Evolutionary conservation across 2,797 vertebrate genomes (phyloP), one percentile per base, ranked within the genome.

Genomic region (Pseudochirops corinnae): DNA sequence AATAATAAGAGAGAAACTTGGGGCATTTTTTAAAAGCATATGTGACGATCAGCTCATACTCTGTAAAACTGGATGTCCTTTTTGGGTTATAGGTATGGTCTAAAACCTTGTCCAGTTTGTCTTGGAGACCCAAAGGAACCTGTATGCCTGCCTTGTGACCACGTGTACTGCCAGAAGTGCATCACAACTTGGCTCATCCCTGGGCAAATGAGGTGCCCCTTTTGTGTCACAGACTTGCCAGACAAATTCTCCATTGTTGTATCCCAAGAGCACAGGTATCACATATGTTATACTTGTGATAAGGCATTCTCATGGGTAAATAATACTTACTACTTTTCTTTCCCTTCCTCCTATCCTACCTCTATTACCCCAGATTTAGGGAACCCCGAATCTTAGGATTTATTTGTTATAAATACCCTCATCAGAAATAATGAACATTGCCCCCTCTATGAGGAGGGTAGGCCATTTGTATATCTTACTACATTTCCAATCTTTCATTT

Each of bases 121-220:
- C 98, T 99, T 92, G 98, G 98, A 56, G 99, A 99, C 82, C 99
- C 98, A 0, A 98, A 96, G 31, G 98, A 99, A 26, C 99, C 99
- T 0, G 97, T 99, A 28, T 98, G 97, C 97, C 98, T 99, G 95
- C 99, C 99, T 3, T 99, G 99, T 97, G 94, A 96, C 9, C 99
- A 99, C 1, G 98, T 99, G 62, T 99, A 98, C 98, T 99, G 99
- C 96, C 96, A 98, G 91, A 87, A 10, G 91, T 99, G 99, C 96
- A 98, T 99, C 97, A 98, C 90, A 82, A 31, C 0, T 39, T 99
- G 99, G 98, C 97, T 99, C 46, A 0, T 10, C 12, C 97, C 98
- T 0, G 98, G 99, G 18, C 99, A 99, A 97, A 99, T 99, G 99
- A 95, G 87, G 11, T 99, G 99, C 97, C 99, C 99, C 0, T 56